These are phyloP conservation scores for Eclectus roratus DNA, from an alignment of 2,113 vertebrate genomes.

Conservation along the genomic window DNA sequence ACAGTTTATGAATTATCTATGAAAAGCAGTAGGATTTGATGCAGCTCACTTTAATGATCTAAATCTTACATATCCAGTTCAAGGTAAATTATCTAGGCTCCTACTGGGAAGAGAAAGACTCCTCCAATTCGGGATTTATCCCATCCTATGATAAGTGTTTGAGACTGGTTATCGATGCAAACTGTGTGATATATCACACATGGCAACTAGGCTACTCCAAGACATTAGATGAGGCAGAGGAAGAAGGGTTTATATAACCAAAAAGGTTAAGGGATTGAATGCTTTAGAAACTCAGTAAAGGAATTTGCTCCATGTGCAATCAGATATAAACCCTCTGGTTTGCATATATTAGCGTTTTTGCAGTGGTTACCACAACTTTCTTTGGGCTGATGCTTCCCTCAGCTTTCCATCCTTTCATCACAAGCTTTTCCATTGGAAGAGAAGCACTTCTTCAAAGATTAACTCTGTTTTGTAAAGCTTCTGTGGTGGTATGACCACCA, in stretches of 20 bases:
- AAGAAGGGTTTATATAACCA: not conserved
- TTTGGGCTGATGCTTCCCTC: not conserved
- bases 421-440: not conserved
- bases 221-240: not conserved
- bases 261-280: not conserved
- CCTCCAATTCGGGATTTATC: not conserved
- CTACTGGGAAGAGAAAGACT: not conserved
- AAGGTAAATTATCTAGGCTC: not conserved
- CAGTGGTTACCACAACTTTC: not conserved
- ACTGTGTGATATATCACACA: not conserved
- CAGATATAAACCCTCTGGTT: not conserved
- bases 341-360: not conserved
- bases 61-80: not conserved
- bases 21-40: not conserved
- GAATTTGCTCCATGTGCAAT: not conserved
- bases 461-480: not conserved
- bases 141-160: not conserved
- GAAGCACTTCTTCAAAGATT: not conserved
- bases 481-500: fast-evolving
- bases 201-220: not conserved
- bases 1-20: not conserved
- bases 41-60: not conserved
- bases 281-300: not conserved
- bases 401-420: not conserved
- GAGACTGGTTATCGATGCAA: not conserved